Conservation (phyloP, 1,140 invertebrate genomes). For the Nasonia vitripennis region DNA sequence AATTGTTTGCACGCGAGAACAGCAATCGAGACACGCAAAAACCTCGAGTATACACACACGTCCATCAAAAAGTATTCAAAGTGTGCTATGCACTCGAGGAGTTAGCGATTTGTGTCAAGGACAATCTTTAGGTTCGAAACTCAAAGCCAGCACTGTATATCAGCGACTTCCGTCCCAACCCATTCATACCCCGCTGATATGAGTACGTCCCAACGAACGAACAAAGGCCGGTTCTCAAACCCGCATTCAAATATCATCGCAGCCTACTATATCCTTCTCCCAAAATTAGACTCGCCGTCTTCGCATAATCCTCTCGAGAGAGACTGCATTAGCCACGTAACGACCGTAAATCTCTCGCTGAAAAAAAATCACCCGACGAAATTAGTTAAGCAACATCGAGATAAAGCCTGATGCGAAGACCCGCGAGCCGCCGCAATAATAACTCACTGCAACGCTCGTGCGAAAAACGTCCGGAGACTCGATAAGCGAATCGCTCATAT, state of each 20-base stretch:
- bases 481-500: slow-evolving; percentile 25
- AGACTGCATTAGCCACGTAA: not conserved
- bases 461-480: not conserved
- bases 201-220: not conserved
- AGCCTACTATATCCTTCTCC: not conserved
- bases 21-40: not conserved
- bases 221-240: not conserved
- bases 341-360: slow-evolving; percentile 8
- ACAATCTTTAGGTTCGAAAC: not conserved
- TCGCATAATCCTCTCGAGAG: not conserved
- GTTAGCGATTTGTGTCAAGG: not conserved
- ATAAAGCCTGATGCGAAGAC: not conserved
- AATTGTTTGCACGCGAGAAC: not conserved
- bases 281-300: slow-evolving; percentile 33
- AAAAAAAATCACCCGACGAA: slow-evolving; percentile 7
- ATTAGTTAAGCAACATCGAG: slow-evolving; percentile 34
- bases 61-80: not conserved
- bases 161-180: not conserved
- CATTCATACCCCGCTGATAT: not conserved
- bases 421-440: not conserved
- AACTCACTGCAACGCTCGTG: not conserved
- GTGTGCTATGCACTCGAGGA: not conserved
- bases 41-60: not conserved
- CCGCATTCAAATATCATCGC: not conserved
- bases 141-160: not conserved